Evolutionary conservation across 2,888 invertebrate genomes (phyloP), one percentile per base, ranked within the genome.

Genomic region (Julus scandinavius): DNA sequence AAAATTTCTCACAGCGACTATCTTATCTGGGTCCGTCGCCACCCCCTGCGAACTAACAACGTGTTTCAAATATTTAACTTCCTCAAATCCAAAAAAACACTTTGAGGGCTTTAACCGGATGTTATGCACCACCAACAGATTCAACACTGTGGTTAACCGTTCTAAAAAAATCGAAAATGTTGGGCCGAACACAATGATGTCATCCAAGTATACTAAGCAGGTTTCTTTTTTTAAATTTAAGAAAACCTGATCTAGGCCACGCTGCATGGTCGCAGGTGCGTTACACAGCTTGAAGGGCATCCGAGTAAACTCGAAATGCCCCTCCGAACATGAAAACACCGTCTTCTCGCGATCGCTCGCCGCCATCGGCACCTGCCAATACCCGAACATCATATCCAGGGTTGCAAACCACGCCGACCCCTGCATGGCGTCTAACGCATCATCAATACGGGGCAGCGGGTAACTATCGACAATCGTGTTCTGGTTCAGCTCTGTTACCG

Each of bases 181-280:
- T 9, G 15, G 2, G 0, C 3, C 86, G 45, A 85, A 85, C 0
- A 85, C 6, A 17, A 85, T 85, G 2, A 45, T 45, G 4, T 85
- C 45, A 17, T 85, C 45, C 17, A 85, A 45, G 41, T 85, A 85
- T 0, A 45, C 40, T 1, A 85, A 29, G 29, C 86, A 85, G 0
- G 0, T 20, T 0, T 85, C 45, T 17, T 17, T n/a, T 17, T 85
- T 41, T 1, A 85, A 4, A 1, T 3, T 0, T 0, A 54, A 9
- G 0, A 85, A 45, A 11, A 40, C 20, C 86, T 50, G 54, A 17
- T 85, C 45, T 0, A 85, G 4, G 0, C 49, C 86, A 1, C 86
- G 20, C 54, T 85, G 45, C 86, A 85, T 85, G 0, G 86, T 85
- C 4, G 86, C 86, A 0, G 86, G 45, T 0, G 86, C 86, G 17